Percentiles rank a stretch among this genome's conserved stretches.
Conservation (phyloP, 2,888 invertebrate species). For the Meiosimyza platycephala region DNA sequence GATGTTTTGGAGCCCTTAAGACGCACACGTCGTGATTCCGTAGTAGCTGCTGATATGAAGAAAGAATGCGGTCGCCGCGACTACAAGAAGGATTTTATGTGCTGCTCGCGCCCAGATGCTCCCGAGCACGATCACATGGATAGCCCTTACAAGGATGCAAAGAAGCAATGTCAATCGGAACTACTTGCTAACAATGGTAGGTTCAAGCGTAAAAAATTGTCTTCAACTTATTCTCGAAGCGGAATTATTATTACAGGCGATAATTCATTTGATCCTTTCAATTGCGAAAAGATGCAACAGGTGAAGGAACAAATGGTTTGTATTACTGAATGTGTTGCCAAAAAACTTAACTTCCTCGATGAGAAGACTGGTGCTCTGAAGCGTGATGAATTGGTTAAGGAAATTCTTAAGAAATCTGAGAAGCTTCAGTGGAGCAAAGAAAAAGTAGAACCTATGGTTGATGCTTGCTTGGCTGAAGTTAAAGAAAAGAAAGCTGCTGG, state of each 20-base stretch:
- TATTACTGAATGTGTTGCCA: slow-evolving; percentile 50
- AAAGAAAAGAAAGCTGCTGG: slow-evolving; percentile 29
- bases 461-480: slow-evolving; percentile 47
- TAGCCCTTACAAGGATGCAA: slow-evolving; percentile 37
- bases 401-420: slow-evolving; percentile 44
- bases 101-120: slow-evolving; percentile 48
- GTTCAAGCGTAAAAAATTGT: background rate
- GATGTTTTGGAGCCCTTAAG: slow-evolving; percentile 36
- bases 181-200: slow-evolving; percentile 45
- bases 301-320: slow-evolving; percentile 50
- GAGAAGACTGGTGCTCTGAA: slow-evolving; percentile 46
- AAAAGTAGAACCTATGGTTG: slow-evolving; percentile 46
- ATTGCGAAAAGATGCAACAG: slow-evolving; percentile 48
- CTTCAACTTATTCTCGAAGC: background rate
- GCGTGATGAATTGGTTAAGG: slow-evolving; percentile 44
- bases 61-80: slow-evolving; percentile 42
- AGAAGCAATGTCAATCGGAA: slow-evolving; percentile 47
- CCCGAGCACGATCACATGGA: slow-evolving; percentile 32
- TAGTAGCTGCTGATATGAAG: slow-evolving; percentile 28
- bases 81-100: slow-evolving; percentile 44
- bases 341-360: slow-evolving; percentile 46
- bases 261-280: slow-evolving; percentile 49
- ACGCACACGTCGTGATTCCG: slow-evolving; percentile 44
- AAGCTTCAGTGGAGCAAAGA: slow-evolving; percentile 44
- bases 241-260: slow-evolving; percentile 38